Evolutionary conservation across 2,888 invertebrate species (phyloP), one percentile per base, ranked within the genome.

Genomic region (Pimpla rufipes): DNA sequence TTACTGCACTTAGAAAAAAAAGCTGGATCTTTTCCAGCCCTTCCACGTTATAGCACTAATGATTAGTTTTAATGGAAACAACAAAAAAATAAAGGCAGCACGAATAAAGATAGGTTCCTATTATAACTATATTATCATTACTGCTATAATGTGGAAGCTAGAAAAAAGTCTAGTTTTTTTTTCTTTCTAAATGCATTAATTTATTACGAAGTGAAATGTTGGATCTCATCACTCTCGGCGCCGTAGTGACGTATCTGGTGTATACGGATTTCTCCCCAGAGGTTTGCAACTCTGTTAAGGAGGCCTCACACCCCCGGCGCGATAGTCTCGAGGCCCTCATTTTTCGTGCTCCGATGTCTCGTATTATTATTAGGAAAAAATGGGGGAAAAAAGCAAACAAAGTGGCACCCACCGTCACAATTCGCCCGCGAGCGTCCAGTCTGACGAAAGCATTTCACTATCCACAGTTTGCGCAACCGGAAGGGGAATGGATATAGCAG

Each of bases 391-490:
- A 16, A 59, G 11, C 40, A 68, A 68, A 57, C 35, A 47, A 57
- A 77, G 35, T 29, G 47, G 5, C 23, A 29, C 8, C 11, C 55
- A 55, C 4, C 62, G 29, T 57, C 50, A 42, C 16, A 37, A 18
- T 62, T 62, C 18, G 8, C 37, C 29, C 1, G n/a, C 59, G 16
- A 57, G 13, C 35, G 6, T 8, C 52, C 18, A 35, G 59, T 47
- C 21, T n/a, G 21, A 11, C 59, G 40, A 55, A 70, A 70, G n/a
- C 42, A 47, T 62, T 47, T 45, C 45, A 47, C 50, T 74, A 10
- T 66, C 47, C 59, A 29, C 47, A 73, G 52, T 37, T 47, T 57
- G 45, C 18, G 70, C 64, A 74, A 75, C 66, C 76, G 81, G 74
- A 79, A 75, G 64, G 35, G 50, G 68, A 66, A 67, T 57, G 73